phyloP scores from a whole-genome alignment of 1,140 invertebrate species.

The Hermatobates lingyangjiaoensis region DNA sequence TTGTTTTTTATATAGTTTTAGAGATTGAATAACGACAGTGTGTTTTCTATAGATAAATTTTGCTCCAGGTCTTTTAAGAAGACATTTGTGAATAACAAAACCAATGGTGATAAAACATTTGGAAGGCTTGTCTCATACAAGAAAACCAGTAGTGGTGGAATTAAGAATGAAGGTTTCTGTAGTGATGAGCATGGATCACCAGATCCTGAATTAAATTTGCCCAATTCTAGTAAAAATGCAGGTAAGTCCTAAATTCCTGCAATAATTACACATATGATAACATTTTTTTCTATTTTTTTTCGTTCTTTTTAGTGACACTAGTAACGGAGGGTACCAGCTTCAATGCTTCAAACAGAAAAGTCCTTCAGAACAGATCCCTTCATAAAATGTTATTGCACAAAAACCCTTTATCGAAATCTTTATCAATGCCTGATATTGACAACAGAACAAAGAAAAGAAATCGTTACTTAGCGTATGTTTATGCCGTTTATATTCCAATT shows the following conservation, averaged over 20 bases:
- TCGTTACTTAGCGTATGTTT: conserved; percentile 42
- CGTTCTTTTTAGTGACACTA: too few relatives aligned
- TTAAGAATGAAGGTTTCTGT: conserved; percentile 36
- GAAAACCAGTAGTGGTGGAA: conserved; percentile 28
- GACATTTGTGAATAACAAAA: conserved; percentile 27
- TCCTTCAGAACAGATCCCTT: conserved; percentile 25
- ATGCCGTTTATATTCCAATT: not conserved
- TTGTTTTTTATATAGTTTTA: not conserved
- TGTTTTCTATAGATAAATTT: conserved; percentile 1
- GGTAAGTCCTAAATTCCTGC: conserved; percentile 7
- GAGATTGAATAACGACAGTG: not conserved
- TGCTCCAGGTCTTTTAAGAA: conserved; percentile 24
- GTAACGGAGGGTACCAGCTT: too few relatives aligned
- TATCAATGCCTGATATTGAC: conserved; percentile 65
- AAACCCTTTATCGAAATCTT: conserved; percentile 51
- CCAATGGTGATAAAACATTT: conserved; percentile 9
- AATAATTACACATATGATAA: too few relatives aligned
- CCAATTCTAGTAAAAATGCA: conserved; percentile 9
- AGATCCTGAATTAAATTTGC: conserved; percentile 15
- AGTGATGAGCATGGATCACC: conserved; percentile 18
- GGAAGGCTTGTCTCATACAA: conserved; percentile 19
- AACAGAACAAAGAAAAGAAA: conserved; percentile 48
- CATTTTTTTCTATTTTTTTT: too few relatives aligned
- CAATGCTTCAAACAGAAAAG: too few relatives aligned
- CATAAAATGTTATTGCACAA: conserved; percentile 28